Percentiles rank a stretch among this genome's conserved stretches.
Evolutionary conservation across 2,888 invertebrate species (phyloP).

Genomic region (Galeopsomyia nigrocyanea): DNA sequence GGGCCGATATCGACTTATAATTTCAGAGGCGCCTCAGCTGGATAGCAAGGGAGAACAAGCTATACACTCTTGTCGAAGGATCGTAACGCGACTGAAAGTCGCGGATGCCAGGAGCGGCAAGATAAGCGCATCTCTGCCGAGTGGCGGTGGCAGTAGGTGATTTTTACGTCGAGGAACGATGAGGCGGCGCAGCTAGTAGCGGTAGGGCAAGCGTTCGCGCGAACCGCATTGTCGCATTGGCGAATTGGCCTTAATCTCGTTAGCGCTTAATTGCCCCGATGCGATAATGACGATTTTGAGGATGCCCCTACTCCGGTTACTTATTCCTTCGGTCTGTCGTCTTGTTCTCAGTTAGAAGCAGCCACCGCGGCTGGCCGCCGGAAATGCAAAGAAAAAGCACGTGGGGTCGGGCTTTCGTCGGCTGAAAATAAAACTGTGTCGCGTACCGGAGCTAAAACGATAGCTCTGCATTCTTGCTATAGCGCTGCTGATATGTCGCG

Average conservation of each 20-base stretch:
- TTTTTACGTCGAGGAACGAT: not conserved
- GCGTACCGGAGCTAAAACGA: too few relatives aligned
- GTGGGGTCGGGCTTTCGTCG: too few relatives aligned
- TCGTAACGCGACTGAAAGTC: not conserved
- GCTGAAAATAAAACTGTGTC: too few relatives aligned
- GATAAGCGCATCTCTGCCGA: not conserved
- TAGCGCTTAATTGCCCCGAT: constrained; percentile 35
- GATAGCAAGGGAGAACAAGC: not conserved
- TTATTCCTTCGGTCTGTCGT: too few relatives aligned
- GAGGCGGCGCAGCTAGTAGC: not conserved
- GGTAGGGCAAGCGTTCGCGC: not conserved
- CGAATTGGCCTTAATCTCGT: constrained; percentile 45
- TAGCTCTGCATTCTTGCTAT: too few relatives aligned
- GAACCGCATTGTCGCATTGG: not conserved
- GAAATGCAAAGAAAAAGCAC: too few relatives aligned
- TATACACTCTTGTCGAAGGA: not conserved
- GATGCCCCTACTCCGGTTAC: constrained; percentile 28
- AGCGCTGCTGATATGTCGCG: too few relatives aligned
- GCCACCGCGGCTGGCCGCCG: too few relatives aligned
- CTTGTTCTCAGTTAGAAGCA: too few relatives aligned
- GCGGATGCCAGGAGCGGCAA: too few relatives aligned
- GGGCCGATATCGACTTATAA: too few relatives aligned
- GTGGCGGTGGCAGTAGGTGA: not conserved
- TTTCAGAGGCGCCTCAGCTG: too few relatives aligned
- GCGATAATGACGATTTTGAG: constrained; percentile 22